These are phyloP conservation scores for Lydus trimaculatus DNA, from an alignment of 2,888 invertebrate species.

Conservation along the genomic window DNA sequence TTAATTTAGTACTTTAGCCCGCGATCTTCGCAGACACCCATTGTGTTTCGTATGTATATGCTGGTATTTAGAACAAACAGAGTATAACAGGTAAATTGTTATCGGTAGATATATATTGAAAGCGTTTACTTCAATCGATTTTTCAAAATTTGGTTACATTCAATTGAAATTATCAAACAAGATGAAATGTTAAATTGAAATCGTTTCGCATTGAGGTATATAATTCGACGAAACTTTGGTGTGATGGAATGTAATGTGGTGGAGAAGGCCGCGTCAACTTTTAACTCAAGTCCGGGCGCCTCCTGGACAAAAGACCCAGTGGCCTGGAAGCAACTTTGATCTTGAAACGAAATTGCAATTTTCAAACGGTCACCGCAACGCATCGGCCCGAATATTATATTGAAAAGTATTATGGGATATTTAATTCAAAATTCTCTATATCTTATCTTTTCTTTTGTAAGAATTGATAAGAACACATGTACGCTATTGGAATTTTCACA, in stretches of 20 bases:
- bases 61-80: slow-evolving; percentile 9
- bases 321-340: slow-evolving; percentile 59
- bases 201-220: background rate
- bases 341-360: slow-evolving; percentile 60
- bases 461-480: background rate
- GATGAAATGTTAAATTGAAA: background rate
- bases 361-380: slow-evolving; percentile 58
- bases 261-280: slow-evolving; percentile 24
- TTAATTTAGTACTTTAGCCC: slow-evolving; percentile 57
- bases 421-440: slow-evolving; percentile 51
- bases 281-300: slow-evolving; percentile 23
- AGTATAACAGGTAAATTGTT: too few species aligned
- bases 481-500: slow-evolving; percentile 18
- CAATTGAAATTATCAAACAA: background rate
- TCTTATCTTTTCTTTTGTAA: slow-evolving; percentile 14
- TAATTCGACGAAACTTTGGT: slow-evolving; percentile 44
- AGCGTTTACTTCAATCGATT: background rate
- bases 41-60: slow-evolving; percentile 32
- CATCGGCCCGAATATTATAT: slow-evolving; percentile 56
- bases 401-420: slow-evolving; percentile 55
- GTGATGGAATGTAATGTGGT: slow-evolving; percentile 44
- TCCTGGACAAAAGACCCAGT: slow-evolving; percentile 56
- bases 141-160: background rate
- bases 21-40: slow-evolving; percentile 50
- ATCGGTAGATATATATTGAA: background rate